These are phyloP conservation scores for Lutraria rhynchaena DNA, from an alignment of 1,140 invertebrate species.

Conservation along the genomic window DNA sequence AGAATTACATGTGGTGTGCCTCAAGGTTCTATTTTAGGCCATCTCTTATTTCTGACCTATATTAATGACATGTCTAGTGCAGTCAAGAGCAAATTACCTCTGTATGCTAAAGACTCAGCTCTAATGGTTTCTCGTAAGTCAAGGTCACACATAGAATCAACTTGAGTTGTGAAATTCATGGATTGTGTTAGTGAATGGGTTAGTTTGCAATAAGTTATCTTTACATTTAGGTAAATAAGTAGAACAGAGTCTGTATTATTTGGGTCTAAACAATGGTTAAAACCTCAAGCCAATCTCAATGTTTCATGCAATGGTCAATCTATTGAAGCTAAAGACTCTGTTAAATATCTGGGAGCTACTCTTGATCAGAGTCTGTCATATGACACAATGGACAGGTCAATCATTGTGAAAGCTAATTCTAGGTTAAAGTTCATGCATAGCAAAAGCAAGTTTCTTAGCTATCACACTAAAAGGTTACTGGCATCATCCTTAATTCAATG, in stretches of 20 bases:
- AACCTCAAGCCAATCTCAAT: background rate
- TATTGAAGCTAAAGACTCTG: slow-evolving; percentile 18
- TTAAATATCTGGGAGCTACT: slow-evolving; percentile 24
- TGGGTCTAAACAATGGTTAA: slow-evolving; percentile 4
- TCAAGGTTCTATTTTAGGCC: slow-evolving; percentile 35
- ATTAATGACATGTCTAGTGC: slow-evolving; percentile 40
- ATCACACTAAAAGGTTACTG: slow-evolving; percentile 15
- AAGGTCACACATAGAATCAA: slow-evolving; percentile 7
- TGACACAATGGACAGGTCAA: slow-evolving; percentile 23
- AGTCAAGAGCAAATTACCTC: slow-evolving; percentile 8
- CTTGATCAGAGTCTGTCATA: slow-evolving; percentile 15
- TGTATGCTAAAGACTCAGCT: slow-evolving; percentile 26
- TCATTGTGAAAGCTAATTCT: background rate
- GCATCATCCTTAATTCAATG: background rate
- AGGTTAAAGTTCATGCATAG: slow-evolving; percentile 17
- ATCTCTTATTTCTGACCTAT: slow-evolving; percentile 35
- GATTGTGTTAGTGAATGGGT: slow-evolving; percentile 13
- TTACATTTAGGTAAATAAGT: slow-evolving; percentile 2
- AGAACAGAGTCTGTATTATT: background rate
- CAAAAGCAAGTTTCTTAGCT: slow-evolving; percentile 15
- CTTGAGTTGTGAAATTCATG: slow-evolving; percentile 23
- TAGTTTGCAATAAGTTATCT: slow-evolving; percentile 31
- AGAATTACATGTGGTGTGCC: slow-evolving; percentile 27
- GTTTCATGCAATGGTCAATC: slow-evolving; percentile 19
- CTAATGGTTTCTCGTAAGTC: slow-evolving; percentile 4